phyloP scores from a whole-genome alignment of 2,888 invertebrate genomes.

The Tipula vernalis region DNA sequence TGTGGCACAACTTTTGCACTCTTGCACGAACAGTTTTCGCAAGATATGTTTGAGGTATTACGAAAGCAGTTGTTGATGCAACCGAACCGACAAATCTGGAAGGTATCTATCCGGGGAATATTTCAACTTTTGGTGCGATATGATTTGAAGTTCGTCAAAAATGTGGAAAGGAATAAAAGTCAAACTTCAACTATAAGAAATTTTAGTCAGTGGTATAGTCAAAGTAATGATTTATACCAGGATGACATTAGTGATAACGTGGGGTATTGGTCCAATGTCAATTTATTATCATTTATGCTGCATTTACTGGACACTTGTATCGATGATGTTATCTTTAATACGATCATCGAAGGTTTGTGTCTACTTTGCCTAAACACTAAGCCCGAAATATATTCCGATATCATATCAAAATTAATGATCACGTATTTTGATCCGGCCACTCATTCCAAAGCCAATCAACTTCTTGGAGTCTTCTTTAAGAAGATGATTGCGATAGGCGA shows the following conservation, averaged over 20 bases:
- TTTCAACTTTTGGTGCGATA: conserved; percentile 31
- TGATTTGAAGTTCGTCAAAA: conserved; percentile 29
- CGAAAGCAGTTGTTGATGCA: conserved; percentile 32
- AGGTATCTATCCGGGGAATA: conserved; percentile 29
- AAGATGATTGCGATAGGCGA: conserved; percentile 27
- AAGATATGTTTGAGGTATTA: conserved; percentile 37
- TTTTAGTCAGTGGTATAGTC: conserved; percentile 30
- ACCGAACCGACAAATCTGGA: conserved; percentile 29
- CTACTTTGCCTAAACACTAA: conserved; percentile 27
- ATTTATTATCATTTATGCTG: conserved; percentile 31
- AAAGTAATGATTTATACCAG: conserved; percentile 21
- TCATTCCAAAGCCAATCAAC: conserved; percentile 31
- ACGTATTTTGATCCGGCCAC: conserved; percentile 74
- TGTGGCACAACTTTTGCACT: conserved; percentile 62
- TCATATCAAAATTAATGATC: conserved; percentile 44
- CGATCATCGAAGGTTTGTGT: conserved; percentile 31
- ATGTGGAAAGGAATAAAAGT: conserved; percentile 22
- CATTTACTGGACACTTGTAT: conserved; percentile 31
- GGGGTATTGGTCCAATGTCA: conserved; percentile 19
- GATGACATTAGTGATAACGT: neutral
- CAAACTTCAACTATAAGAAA: conserved; percentile 22
- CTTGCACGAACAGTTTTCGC: conserved; percentile 56
- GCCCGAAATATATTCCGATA: conserved; percentile 22
- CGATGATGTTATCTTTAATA: conserved; percentile 26
- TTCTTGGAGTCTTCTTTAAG: conserved; percentile 32